Evolutionary conservation across 2,797 vertebrate species (phyloP).

Genomic region (Macroramphosus scolopax): DNA sequence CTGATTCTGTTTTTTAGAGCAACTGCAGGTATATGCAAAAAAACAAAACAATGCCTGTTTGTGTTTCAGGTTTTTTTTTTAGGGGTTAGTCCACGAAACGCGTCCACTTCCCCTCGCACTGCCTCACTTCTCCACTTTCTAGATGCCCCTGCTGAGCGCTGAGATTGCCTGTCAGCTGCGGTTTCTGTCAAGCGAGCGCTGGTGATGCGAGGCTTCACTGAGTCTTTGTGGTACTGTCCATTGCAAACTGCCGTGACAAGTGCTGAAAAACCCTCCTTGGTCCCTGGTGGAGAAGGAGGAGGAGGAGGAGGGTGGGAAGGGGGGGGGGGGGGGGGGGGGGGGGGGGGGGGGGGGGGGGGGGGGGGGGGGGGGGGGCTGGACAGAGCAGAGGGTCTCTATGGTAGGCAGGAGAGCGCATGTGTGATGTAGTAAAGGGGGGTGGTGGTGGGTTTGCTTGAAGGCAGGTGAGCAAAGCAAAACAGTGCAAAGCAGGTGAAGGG

Average conservation of each 20-base stretch:
- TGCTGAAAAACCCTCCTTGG: conserved; percentile 80
- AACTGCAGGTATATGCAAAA: conserved; percentile 9
- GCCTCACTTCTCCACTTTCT: conserved; percentile 37
- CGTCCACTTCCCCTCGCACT: conserved; percentile 37
- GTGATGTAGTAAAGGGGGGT: conserved; percentile 42
- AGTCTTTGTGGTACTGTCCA: conserved; percentile 88
- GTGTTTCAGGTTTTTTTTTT: conserved; percentile 64
- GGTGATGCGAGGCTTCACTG: conserved; percentile 86
- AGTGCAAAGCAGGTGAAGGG: conserved; percentile 51
- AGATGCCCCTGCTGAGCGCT: conserved; percentile 28
- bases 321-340: conserved; percentile 9
- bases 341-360: not conserved
- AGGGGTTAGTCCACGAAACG: conserved; percentile 58
- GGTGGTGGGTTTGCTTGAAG: conserved; percentile 46
- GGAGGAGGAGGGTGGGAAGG: conserved; percentile 31
- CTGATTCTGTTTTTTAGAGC: conserved; percentile 73
- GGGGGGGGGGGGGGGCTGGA: conserved; percentile 29
- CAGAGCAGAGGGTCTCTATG: conserved; percentile 61
- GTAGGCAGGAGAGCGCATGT: conserved; percentile 57
- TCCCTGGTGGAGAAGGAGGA: conserved; percentile 49
- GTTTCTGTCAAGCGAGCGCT: conserved; percentile 93
- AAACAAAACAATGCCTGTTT: conserved; percentile 38
- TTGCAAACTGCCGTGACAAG: conserved; percentile 82
- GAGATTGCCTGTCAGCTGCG: conserved; percentile 89
- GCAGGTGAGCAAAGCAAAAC: conserved; percentile 57